Conservation (phyloP, 2,797 vertebrate species). For the Mormyrus hasselquistii region DNA sequence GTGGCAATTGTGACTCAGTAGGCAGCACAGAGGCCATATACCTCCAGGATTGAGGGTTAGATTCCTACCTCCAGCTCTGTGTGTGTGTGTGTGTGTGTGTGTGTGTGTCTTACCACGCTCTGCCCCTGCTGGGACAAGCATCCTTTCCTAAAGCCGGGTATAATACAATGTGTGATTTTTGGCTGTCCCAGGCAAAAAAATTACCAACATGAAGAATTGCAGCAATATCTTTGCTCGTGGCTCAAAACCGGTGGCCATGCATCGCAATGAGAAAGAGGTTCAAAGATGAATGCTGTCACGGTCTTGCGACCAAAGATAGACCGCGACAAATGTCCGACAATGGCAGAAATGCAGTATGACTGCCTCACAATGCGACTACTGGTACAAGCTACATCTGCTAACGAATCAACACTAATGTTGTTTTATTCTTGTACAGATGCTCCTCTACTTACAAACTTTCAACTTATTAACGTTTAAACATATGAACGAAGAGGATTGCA, state of each 20-base stretch:
- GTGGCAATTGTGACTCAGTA: background rate
- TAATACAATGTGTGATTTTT: background rate
- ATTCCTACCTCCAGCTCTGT: background rate
- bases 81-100: background rate
- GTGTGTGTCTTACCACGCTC: background rate
- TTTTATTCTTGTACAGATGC: background rate
- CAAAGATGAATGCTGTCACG: background rate
- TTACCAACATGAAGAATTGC: background rate
- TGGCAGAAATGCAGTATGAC: background rate
- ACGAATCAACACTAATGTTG: background rate
- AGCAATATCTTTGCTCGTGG: background rate
- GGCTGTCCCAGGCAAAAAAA: background rate
- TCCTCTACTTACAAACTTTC: too few relatives aligned
- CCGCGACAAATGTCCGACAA: background rate
- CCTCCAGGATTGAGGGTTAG: background rate
- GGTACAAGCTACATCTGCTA: background rate
- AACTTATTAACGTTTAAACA: background rate
- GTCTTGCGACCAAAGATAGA: background rate
- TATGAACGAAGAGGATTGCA: background rate
- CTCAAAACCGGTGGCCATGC: background rate
- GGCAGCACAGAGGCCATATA: background rate
- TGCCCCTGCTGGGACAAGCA: background rate
- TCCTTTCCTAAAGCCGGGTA: background rate
- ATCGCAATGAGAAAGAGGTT: background rate
- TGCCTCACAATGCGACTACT: background rate